Evolutionary conservation across 2,888 invertebrate genomes (phyloP), one percentile per base, ranked within the genome.

Genomic region (Eupithecia abbreviata): DNA sequence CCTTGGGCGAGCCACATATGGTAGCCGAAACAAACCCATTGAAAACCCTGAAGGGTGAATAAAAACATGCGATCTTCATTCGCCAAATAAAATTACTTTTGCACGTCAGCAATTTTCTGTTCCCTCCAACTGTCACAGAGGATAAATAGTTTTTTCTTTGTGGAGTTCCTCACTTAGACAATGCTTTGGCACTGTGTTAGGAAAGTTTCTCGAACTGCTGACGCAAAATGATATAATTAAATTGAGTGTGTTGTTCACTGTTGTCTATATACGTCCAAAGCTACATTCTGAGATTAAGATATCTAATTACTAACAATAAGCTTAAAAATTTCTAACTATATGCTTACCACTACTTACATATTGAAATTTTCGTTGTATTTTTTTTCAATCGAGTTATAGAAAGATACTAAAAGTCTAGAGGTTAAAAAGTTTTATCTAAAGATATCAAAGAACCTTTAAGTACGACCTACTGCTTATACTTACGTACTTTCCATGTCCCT

Each of bases 61-160:
- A 80, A 77, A 77, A 79, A 80, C 76, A 77, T 51, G 68, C 78
- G 68, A 74, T 78, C 81, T 79, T 81, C 81, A 83, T 83, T 81
- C 82, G 51, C 79, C 79, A 83, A 85, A 84, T 80, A 76, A 84
- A 86, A 87, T 87, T 84, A 87, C 84, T 84, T 82, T 77, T 74
- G 74, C 73, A 69, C 81, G 82, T 84, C 82, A 84, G 84, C 86
- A 85, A 87, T 87, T 86, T 87, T 85, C 84, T 84, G 81, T 75
- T 79, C 72, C 69, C 74, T 74, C 18, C 45, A 15, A n/a, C 18
- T 69, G 69, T 18, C 69, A 69, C 47, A 12, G 69, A 66, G 66
- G 69, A 18, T 47, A 45, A 69, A 69, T 69, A 69, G 69, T 69
- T 69, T 68, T 68, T 68, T n/a, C 69, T 69, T 18, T 18, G 47